A percentile compares a stretch with the other conserved stretches of the same genome.
Conservation (phyloP, 2,797 vertebrate species). For the Tachyglossus aculeatus region DNA sequence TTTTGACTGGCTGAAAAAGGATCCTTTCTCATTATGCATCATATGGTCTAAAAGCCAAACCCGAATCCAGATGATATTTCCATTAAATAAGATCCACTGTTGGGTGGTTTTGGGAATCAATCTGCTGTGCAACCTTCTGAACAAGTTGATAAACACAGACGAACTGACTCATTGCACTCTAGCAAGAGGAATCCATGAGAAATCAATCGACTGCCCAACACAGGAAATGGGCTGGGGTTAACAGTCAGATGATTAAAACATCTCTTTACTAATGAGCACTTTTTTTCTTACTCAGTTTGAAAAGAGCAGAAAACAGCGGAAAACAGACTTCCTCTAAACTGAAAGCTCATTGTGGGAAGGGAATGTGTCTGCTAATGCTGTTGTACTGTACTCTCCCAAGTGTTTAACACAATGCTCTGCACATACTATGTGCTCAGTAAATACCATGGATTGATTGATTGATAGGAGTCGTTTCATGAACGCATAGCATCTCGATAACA, state of each 20-base stretch:
- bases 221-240: constrained; percentile 18
- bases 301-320: not conserved
- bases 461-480: not conserved
- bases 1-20: constrained; percentile 15
- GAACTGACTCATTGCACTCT: constrained; percentile 3
- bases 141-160: constrained; percentile 15
- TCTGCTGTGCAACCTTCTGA: constrained; percentile 15
- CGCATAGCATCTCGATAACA: too few species aligned
- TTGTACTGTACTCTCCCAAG: too few species aligned
- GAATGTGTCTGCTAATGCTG: too few species aligned
- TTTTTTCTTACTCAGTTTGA: not conserved
- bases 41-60: constrained; percentile 28
- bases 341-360: too few species aligned
- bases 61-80: constrained; percentile 43
- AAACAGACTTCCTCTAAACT: too few species aligned
- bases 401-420: too few species aligned
- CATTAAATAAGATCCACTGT: constrained; percentile 8
- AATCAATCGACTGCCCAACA: constrained; percentile 21
- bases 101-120: constrained; percentile 35
- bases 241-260: constrained; percentile 13
- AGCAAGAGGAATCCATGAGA: constrained; percentile 16
- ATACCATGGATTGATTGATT: too few species aligned
- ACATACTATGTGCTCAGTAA: too few species aligned
- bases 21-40: not conserved
- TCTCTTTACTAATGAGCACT: constrained; percentile 13